A percentile compares a stretch with the other conserved stretches of the same genome.
Conservation (phyloP, 92 coral and sea anemone genomes). For the Desmophyllum pertusum region DNA sequence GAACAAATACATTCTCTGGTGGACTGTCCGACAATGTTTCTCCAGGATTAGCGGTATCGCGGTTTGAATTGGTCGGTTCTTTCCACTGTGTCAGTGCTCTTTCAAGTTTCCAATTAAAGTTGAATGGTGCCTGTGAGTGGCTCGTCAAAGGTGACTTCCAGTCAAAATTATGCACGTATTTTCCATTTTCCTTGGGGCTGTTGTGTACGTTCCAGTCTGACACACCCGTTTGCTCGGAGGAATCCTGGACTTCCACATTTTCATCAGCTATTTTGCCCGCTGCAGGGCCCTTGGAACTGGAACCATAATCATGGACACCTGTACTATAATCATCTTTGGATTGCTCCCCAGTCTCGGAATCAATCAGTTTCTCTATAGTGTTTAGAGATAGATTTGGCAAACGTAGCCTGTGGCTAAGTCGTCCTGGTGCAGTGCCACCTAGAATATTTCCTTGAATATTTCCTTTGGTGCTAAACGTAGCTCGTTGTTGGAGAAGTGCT, state of each 20-base stretch:
- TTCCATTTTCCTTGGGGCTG: neutral
- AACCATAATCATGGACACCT: neutral
- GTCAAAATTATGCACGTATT: neutral
- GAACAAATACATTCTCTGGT: neutral
- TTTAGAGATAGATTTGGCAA: constrained; percentile 13
- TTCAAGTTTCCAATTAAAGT: constrained; percentile 22
- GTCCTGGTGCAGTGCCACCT: neutral
- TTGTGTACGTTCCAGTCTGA: neutral
- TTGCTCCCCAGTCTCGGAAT: neutral
- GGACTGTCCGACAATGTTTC: neutral
- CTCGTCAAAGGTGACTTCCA: constrained; percentile 21
- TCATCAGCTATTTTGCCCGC: neutral
- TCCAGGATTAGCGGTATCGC: neutral
- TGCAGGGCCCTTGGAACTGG: neutral
- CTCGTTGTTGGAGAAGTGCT: constrained; percentile 5
- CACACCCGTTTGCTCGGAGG: neutral
- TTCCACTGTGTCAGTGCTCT: constrained; percentile 17
- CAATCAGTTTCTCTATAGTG: constrained; percentile 20
- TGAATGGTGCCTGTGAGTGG: neutral
- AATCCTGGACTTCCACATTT: neutral
- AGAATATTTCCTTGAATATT: neutral
- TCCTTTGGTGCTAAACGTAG: constrained; percentile 7
- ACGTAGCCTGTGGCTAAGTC: neutral
- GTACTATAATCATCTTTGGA: neutral
- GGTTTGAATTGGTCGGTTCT: neutral